phyloP scores from a whole-genome alignment of 1,140 invertebrate species.

The Ips nitidus region DNA sequence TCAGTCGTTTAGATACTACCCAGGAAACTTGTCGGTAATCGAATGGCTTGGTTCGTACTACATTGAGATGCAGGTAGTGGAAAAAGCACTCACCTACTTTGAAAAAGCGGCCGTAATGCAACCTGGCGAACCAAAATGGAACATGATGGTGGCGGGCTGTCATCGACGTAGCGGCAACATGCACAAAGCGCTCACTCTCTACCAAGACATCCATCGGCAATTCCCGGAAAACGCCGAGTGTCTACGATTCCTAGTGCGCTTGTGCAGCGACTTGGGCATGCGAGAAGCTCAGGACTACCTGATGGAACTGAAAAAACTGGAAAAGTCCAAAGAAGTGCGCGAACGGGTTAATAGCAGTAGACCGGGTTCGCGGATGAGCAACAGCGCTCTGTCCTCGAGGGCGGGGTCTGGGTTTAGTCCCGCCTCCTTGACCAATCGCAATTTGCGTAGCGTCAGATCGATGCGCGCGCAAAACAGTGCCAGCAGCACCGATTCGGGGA shows the following conservation, averaged over 20 bases:
- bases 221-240: conserved; percentile 89
- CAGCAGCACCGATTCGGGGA: conserved; percentile 49
- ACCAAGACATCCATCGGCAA: conserved; percentile 73
- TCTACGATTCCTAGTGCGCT: conserved; percentile 79
- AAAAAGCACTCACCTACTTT: conserved; percentile 88
- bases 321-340: conserved; percentile 75
- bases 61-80: conserved; percentile 82
- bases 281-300: conserved; percentile 79
- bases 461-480: conserved; percentile 45
- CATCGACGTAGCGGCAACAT: conserved; percentile 78
- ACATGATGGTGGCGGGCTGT: conserved; percentile 82
- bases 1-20: conserved; percentile 84
- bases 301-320: conserved; percentile 77
- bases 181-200: conserved; percentile 78
- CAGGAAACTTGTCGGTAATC: conserved; percentile 85
- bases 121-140: conserved; percentile 82
- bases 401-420: conserved; percentile 59
- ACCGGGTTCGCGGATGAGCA: conserved; percentile 59
- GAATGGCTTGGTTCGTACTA: conserved; percentile 92
- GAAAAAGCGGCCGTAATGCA: conserved; percentile 86
- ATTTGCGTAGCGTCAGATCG: conserved; percentile 40
- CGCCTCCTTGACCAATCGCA: conserved; percentile 46
- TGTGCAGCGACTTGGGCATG: conserved; percentile 81
- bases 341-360: conserved; percentile 61
- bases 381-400: conserved; percentile 60